Conservation (phyloP, 1,140 invertebrate genomes). For the Ceratina australensis region DNA sequence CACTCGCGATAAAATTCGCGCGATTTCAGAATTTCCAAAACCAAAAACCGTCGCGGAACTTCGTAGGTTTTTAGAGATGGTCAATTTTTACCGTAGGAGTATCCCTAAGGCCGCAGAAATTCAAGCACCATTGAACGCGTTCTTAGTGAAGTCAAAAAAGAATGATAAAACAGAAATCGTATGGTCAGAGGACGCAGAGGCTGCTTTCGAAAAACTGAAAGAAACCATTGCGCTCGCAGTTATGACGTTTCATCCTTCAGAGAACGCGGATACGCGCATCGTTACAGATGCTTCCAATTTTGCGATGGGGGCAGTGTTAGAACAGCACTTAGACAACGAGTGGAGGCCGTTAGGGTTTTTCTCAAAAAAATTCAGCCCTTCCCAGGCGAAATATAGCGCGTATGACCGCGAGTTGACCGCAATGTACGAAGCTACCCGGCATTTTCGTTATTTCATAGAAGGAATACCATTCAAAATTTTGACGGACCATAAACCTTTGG, state of each 20-base stretch:
- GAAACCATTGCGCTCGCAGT: neutral
- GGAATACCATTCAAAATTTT: neutral
- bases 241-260: neutral
- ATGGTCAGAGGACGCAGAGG: neutral
- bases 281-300: neutral
- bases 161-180: neutral
- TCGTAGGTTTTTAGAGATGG: neutral
- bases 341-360: neutral
- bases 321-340: neutral
- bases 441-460: neutral
- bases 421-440: neutral
- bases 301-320: neutral
- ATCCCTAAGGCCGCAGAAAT: neutral
- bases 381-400: neutral
- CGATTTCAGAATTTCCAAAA: no score
- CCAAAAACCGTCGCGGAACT: neutral
- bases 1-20: no score
- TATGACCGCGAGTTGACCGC: neutral
- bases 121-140: neutral
- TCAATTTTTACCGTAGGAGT: neutral
- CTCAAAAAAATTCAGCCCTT: neutral
- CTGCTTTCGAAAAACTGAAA: neutral
- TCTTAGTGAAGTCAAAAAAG: neutral
- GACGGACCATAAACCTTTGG: slow-evolving; percentile 5
- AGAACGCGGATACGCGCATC: neutral